Evolutionary conservation across 2,797 vertebrate species (phyloP).

Genomic region (Mormyrus proboscirostris): DNA sequence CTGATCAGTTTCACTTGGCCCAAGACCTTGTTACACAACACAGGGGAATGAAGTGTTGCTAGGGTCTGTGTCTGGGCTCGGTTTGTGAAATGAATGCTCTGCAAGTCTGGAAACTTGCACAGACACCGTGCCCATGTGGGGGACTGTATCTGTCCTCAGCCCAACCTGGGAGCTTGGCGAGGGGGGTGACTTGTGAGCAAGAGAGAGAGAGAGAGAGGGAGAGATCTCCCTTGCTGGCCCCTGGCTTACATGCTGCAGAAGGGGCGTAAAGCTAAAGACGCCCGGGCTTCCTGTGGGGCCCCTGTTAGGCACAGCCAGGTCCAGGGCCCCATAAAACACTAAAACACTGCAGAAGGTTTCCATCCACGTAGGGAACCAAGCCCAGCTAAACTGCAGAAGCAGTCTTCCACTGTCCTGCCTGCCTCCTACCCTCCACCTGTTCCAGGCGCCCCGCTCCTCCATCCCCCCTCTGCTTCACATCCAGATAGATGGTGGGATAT

Average conservation of each 20-base stretch:
- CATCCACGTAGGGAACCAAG: slow-evolving; percentile 6
- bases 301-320: not conserved
- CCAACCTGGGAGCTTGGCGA: not conserved
- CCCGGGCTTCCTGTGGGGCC: slow-evolving; percentile 6
- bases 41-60: not conserved
- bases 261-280: not conserved
- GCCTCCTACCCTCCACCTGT: not conserved
- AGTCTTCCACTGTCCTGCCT: not conserved
- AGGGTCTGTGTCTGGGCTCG: not conserved
- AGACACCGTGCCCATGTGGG: not conserved
- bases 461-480: not conserved
- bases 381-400: not conserved
- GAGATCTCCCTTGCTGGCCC: not conserved
- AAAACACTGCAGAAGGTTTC: not conserved
- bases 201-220: not conserved
- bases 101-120: not conserved
- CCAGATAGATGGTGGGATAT: slow-evolving; percentile 35
- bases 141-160: not conserved
- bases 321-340: slow-evolving; percentile 1
- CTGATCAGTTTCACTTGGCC: slow-evolving; percentile 46
- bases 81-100: not conserved
- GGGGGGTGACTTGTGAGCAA: not conserved
- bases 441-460: slow-evolving; percentile 13
- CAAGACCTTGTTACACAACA: not conserved
- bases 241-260: not conserved